These are phyloP conservation scores for Chelon auratus DNA, from an alignment of 2,797 vertebrate species.

Conservation along the genomic window DNA sequence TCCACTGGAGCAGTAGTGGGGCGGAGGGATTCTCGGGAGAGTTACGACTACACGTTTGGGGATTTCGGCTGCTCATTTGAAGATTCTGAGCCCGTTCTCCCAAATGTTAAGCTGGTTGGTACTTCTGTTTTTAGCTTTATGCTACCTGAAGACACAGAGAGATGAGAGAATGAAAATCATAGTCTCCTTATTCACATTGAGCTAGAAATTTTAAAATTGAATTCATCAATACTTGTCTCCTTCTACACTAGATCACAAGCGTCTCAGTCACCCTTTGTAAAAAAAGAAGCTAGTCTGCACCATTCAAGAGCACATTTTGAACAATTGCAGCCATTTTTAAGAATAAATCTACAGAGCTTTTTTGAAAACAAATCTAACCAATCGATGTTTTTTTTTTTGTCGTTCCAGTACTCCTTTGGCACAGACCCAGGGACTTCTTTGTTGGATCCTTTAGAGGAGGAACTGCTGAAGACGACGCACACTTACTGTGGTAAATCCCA, in stretches of 20 bases:
- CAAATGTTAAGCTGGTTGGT: background rate
- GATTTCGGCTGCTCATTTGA: conserved; percentile 36
- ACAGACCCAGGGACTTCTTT: conserved; percentile 84
- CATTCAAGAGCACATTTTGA: background rate
- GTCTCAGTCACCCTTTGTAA: background rate
- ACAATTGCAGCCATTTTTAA: background rate
- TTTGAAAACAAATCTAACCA: conserved; percentile 20
- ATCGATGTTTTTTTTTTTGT: conserved; percentile 13
- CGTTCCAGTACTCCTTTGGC: conserved; percentile 87
- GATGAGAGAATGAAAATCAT: background rate
- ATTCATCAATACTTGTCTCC: background rate
- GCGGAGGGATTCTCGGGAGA: conserved; percentile 29
- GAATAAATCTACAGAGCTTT: too few species aligned
- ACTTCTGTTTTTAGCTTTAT: background rate
- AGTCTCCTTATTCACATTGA: background rate
- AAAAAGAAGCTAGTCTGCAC: background rate
- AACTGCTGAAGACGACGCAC: conserved; percentile 88
- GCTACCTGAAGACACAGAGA: conserved; percentile 19
- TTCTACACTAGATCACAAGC: too few species aligned
- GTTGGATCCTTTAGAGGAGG: conserved; percentile 87
- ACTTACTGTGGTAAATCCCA: conserved; percentile 92
- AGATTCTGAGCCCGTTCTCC: conserved; percentile 3
- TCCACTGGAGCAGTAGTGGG: conserved; percentile 18
- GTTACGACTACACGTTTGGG: conserved; percentile 14
- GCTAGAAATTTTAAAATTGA: accelerated